These are phyloP conservation scores for Scalopus aquaticus DNA, from an alignment of 2,113 vertebrate species.

Conservation along the genomic window DNA sequence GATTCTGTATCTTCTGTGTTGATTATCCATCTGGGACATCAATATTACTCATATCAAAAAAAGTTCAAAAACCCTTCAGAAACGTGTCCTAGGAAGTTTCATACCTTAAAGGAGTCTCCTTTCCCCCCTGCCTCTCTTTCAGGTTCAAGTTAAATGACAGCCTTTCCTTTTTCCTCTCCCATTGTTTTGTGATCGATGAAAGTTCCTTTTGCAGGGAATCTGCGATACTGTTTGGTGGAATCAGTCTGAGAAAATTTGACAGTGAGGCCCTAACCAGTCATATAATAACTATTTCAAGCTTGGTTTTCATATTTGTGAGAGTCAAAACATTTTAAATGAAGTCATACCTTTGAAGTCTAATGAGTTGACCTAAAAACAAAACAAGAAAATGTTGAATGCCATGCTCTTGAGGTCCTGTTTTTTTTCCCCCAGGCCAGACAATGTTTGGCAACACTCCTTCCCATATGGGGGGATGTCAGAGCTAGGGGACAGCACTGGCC, in stretches of 20 bases:
- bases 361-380: neutral
- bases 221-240: neutral
- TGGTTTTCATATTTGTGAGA: neutral
- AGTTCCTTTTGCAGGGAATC: neutral
- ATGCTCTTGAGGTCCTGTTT: neutral
- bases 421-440: too few species aligned
- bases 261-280: neutral
- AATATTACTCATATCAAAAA: neutral
- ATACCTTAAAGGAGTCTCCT: neutral
- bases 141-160: neutral
- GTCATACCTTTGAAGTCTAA: neutral
- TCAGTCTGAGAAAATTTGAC: neutral
- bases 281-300: neutral
- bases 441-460: neutral
- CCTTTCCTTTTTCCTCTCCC: neutral
- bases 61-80: neutral
- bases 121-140: fast-evolving
- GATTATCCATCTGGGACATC: neutral
- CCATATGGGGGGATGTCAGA: neutral
- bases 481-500: too few species aligned
- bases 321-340: neutral
- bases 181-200: neutral
- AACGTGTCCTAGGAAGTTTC: neutral
- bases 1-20: neutral
- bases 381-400: neutral